These are phyloP conservation scores for Geotrypetes seraphini DNA, from an alignment of 2,797 vertebrate genomes.

Conservation along the genomic window DNA sequence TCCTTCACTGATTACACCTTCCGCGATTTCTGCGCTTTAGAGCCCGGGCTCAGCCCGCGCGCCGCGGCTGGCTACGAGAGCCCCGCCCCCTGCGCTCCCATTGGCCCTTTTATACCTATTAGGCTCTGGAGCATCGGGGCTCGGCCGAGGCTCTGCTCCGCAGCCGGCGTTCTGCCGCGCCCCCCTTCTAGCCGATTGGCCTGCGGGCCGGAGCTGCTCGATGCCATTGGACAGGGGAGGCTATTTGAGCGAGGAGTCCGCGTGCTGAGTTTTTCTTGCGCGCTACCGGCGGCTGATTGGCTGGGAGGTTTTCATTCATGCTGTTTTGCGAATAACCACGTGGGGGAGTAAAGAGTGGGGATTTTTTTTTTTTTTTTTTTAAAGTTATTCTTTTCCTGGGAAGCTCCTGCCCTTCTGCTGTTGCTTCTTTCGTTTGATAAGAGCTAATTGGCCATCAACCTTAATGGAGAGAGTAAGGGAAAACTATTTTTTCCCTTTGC, in stretches of 20 bases:
- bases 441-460: too few relatives aligned
- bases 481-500: too few relatives aligned
- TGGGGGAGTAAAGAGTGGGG: constrained; percentile 64
- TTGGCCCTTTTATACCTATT: constrained; percentile 60
- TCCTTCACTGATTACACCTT: constrained; percentile 71
- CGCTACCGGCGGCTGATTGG: constrained; percentile 15
- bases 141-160: constrained; percentile 27
- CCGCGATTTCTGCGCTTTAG: constrained; percentile 81
- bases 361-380: too few relatives aligned
- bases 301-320: constrained; percentile 40
- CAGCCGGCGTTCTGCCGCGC: constrained; percentile 5
- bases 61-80: constrained; percentile 57
- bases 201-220: constrained; percentile 11
- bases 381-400: too few relatives aligned
- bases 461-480: too few relatives aligned
- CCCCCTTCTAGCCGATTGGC: constrained; percentile 22
- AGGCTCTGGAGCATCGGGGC: constrained; percentile 25
- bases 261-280: not conserved
- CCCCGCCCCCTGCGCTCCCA: constrained; percentile 68
- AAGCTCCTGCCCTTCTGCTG: too few relatives aligned
- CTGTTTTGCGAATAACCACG: constrained; percentile 72
- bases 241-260: not conserved
- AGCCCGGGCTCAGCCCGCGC: constrained; percentile 71
- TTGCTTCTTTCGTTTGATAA: too few relatives aligned
- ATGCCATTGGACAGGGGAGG: not conserved